These are phyloP conservation scores for Peromyscus leucopus DNA, from an alignment of 2,113 vertebrate species.

Conservation along the genomic window DNA sequence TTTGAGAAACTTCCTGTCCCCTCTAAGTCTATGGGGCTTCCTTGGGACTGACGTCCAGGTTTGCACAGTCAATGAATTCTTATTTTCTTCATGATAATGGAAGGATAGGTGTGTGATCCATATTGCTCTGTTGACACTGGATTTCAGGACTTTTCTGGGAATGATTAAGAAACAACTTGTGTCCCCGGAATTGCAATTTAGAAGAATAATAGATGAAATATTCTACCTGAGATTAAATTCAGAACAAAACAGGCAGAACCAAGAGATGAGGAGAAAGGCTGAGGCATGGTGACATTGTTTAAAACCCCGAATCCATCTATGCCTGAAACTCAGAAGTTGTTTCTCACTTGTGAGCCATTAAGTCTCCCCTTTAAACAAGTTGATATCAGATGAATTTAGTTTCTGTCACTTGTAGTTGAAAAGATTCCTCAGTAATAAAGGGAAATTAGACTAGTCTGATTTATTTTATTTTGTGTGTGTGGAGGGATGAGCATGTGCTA, in stretches of 20 bases:
- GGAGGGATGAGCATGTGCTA: not conserved
- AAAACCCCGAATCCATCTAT: not conserved
- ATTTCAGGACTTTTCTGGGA: not conserved
- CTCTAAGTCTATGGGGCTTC: not conserved
- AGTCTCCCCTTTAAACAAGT: not conserved
- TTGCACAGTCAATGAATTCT: not conserved
- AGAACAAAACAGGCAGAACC: conserved; percentile 12
- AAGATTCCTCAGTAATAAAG: not conserved
- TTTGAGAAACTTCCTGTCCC: not conserved
- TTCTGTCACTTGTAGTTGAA: conserved; percentile 20
- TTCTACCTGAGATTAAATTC: not conserved
- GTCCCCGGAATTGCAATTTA: not conserved
- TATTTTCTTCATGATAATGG: not conserved
- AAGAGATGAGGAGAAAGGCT: not conserved
- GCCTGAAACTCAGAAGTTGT: not conserved
- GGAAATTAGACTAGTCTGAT: not conserved
- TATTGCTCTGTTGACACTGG: not conserved
- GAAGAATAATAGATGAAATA: not conserved
- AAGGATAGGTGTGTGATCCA: not conserved
- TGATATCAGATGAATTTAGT: conserved; percentile 34
- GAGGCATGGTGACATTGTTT: not conserved
- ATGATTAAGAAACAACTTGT: not conserved
- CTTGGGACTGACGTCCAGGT: not conserved
- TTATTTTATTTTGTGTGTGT: not conserved
- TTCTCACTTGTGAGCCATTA: not conserved